Base-by-base conservation (phyloP, 2,113 vertebrate genomes). In the Silurus glanis region DNA sequence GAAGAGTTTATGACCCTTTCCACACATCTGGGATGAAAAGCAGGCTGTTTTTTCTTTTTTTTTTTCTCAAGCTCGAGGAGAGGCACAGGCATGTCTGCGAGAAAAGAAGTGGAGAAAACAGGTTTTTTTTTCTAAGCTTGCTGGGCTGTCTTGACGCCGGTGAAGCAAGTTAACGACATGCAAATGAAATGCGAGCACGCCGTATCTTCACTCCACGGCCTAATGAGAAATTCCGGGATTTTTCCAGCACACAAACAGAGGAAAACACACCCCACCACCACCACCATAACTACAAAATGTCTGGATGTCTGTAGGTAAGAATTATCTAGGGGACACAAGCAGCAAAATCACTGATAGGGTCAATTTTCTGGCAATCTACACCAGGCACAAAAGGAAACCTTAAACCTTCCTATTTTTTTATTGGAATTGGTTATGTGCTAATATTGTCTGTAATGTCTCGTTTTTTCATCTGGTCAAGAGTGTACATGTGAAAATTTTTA, bases 1-100 rank as follows among this genome's bases (percentile, higher is more conserved):
- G 79, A 78, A 83, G 87, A 67, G 85, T 87, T 90, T 88, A 88
- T 85, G 85, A 88, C 83, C 87, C 80, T 82, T 86, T 80, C 67
- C 45, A 85, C 81, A 86, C 86, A 83, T 89, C 81, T 87, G 62
- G 89, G 69, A 87, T 61, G 71, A 87, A 88, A 82, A 71, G 71
- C 74, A 76, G 80, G 56, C 69, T 76, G 58, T 23, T 80, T 58
- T 78, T 72, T 55, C 37, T 37, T 61, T 47, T 74, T 75, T 75
- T 76, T 78, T 78, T 78, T 56, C 25, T 56, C 25, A 45, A 55
- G 78, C 82, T 62, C 1, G 19, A 56, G 82, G 75, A 59, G 64
- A 84, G 74, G 58, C 81, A 47, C 72, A 75, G 74, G 75, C 62
- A 80, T 62, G 59, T 71, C 67, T 75, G 75, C 64, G 9, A n/a